Conservation (phyloP, 1,140 invertebrate genomes). For the Sesamia nonagrioides region DNA sequence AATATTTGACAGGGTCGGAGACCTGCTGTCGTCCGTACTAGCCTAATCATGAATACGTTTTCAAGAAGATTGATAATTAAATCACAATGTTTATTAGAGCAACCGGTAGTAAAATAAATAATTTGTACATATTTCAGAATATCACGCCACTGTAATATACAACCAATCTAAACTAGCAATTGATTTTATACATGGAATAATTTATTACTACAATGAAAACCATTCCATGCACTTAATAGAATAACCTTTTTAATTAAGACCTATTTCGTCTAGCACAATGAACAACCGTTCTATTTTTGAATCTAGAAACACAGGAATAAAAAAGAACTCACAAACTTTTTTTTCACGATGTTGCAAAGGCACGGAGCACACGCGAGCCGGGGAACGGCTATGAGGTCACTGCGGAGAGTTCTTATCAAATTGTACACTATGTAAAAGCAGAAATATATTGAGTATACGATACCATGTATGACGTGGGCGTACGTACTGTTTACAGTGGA, state of each 20-base stretch:
- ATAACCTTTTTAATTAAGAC: not conserved
- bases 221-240: not conserved
- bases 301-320: conserved; percentile 29
- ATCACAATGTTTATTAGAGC: conserved; percentile 3
- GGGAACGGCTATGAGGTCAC: conserved; percentile 65
- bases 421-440: conserved; percentile 49
- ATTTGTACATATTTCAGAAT: conserved; percentile 24
- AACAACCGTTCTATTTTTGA: conserved; percentile 1
- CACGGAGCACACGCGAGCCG: conserved; percentile 34
- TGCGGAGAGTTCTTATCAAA: conserved; percentile 69
- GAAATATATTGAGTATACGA: conserved; percentile 37
- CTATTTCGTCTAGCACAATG: not conserved
- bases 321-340: conserved; percentile 54
- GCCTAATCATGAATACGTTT: not conserved
- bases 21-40: too few species aligned
- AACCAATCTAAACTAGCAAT: conserved; percentile 8
- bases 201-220: not conserved
- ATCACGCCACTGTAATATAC: not conserved
- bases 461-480: not conserved
- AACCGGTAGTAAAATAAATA: conserved; percentile 23
- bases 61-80: not conserved
- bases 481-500: not conserved
- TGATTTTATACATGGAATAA: not conserved
- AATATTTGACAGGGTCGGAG: too few species aligned
- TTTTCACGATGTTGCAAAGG: conserved; percentile 51